Evolutionary conservation across 1,140 invertebrate species (phyloP).

Genomic region (Calycopis cecrops): DNA sequence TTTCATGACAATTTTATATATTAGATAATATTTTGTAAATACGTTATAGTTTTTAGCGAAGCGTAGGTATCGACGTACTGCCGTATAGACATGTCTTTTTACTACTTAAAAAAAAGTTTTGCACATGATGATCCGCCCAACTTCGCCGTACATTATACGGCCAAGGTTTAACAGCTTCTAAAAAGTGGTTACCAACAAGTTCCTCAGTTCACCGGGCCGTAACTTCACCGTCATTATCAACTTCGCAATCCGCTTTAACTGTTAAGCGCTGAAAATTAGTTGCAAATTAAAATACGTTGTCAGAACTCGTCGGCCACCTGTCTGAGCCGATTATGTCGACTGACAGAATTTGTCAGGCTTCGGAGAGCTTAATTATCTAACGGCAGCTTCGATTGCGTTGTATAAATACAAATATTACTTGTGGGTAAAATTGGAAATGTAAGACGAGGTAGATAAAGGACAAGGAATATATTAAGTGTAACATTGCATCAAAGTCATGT

Average conservation of each 20-base stretch:
- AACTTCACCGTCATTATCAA: slow-evolving; percentile 52
- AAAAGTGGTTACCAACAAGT: slow-evolving; percentile 9
- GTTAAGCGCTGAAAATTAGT: slow-evolving; percentile 51
- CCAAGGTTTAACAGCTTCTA: background rate
- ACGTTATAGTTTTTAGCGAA: no score
- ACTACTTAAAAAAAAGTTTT: no score
- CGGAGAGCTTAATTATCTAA: slow-evolving; percentile 16
- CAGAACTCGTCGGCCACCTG: slow-evolving; percentile 28
- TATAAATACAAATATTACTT: background rate
- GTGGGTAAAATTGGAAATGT: no score
- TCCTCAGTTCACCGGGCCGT: slow-evolving; percentile 25
- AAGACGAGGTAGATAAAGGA: no score
- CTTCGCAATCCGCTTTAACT: slow-evolving; percentile 58
- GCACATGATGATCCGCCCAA: no score
- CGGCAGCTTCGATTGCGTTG: slow-evolving; percentile 4
- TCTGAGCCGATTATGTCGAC: slow-evolving; percentile 41
- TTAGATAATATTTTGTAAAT: no score
- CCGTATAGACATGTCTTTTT: no score
- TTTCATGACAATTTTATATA: no score
- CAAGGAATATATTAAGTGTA: no score
- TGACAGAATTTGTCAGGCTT: slow-evolving; percentile 23
- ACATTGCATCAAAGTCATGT: no score
- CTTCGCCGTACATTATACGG: no score
- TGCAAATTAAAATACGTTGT: slow-evolving; percentile 47
- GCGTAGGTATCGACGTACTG: no score